Evolutionary conservation across 2,113 vertebrate genomes (phyloP).

Genomic region (Thalassarche chlororhynchos): DNA sequence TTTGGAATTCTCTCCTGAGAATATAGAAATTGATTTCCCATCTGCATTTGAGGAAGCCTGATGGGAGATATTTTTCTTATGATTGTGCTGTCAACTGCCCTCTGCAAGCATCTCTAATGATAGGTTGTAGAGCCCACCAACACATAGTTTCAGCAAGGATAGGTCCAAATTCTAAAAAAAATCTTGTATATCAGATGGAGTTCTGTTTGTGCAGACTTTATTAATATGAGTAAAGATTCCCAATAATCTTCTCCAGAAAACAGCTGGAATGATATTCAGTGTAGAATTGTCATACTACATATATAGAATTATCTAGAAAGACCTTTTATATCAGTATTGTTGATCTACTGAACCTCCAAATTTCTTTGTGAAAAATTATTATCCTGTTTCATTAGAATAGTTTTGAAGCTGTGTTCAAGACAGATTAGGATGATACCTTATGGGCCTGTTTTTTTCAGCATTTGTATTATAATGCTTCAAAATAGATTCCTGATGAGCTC

Average conservation of each 20-base stretch:
- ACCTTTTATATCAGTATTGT: background rate
- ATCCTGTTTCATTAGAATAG: background rate
- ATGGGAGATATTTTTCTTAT: conserved; percentile 31
- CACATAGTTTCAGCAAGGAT: background rate
- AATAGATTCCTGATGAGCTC: background rate
- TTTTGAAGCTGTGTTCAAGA: conserved; percentile 18
- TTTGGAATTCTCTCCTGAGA: conserved; percentile 38
- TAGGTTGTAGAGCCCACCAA: background rate
- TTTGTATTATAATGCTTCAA: background rate
- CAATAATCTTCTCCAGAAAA: background rate
- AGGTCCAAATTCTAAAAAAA: conserved; percentile 11
- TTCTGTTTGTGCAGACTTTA: background rate
- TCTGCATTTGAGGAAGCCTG: conserved; percentile 10
- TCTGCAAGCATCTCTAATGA: background rate
- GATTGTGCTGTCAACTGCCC: background rate
- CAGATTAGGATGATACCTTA: background rate
- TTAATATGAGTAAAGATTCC: background rate
- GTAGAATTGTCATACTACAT: background rate
- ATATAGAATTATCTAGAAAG: conserved; percentile 16
- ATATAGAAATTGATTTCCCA: conserved; percentile 51
- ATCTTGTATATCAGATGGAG: background rate
- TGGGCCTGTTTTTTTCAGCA: background rate
- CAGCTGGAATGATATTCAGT: background rate
- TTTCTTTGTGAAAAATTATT: conserved; percentile 15
- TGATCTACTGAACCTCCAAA: background rate